Conservation (phyloP, 2,113 vertebrate species). For the Sylvia atricapilla region DNA sequence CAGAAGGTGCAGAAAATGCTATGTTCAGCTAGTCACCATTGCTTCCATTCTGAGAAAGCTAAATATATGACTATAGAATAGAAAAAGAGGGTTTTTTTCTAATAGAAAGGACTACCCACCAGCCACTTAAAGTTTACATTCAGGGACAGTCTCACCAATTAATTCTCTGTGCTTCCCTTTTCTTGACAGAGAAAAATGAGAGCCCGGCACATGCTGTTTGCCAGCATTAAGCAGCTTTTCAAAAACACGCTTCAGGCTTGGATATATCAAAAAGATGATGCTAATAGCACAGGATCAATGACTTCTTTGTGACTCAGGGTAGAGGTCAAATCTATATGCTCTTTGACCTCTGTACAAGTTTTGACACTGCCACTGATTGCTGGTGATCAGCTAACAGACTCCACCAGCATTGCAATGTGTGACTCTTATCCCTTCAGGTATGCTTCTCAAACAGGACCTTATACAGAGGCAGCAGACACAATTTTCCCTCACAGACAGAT, state of each 20-base stretch:
- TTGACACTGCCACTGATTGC: background rate
- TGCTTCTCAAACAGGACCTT: background rate
- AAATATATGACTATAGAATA: background rate
- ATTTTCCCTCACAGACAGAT: background rate
- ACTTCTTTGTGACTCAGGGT: background rate
- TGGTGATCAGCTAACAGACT: background rate
- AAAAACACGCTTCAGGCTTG: background rate
- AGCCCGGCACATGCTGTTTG: background rate
- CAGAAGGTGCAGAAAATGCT: background rate
- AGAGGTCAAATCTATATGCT: conserved; percentile 10
- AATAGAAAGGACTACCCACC: background rate
- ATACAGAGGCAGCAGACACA: background rate
- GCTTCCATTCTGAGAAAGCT: background rate
- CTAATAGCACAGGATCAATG: conserved; percentile 27
- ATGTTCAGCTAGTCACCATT: background rate
- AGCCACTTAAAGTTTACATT: background rate
- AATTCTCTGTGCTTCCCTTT: conserved; percentile 2
- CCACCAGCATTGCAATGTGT: background rate
- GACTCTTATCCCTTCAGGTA: background rate
- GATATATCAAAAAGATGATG: background rate
- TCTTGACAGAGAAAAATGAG: conserved; percentile 25
- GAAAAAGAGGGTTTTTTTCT: too few relatives aligned
- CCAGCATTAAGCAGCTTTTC: conserved; percentile 1
- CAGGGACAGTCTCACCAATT: background rate
- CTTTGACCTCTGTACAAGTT: background rate